Evolutionary conservation across 2,113 vertebrate genomes (phyloP).

Genomic region (Hyperopisus bebe): DNA sequence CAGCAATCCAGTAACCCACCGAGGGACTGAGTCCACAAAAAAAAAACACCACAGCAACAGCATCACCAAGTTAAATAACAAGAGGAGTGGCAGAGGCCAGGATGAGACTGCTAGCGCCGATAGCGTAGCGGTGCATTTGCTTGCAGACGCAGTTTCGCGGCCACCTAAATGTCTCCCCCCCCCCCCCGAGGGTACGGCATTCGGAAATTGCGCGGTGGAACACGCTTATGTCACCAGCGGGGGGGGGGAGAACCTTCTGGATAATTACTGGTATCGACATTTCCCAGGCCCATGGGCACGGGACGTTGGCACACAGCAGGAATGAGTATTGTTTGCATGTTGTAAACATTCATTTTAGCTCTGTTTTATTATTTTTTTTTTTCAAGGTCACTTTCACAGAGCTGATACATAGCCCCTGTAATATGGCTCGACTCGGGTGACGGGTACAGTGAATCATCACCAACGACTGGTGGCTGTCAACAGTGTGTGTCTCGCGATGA

Average conservation of each 20-base stretch:
- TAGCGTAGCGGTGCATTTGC: slow-evolving; percentile 50
- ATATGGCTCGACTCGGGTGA: background rate
- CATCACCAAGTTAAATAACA: slow-evolving; percentile 59
- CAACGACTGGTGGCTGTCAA: background rate
- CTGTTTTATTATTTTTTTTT: background rate
- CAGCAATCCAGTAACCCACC: slow-evolving; percentile 50
- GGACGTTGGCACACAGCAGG: background rate
- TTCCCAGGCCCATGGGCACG: background rate
- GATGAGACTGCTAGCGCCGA: slow-evolving; percentile 49
- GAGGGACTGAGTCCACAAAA: slow-evolving; percentile 29
- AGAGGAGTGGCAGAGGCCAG: slow-evolving; percentile 41
- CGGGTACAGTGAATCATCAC: background rate
- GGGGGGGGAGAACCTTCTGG: background rate
- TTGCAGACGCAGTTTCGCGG: background rate
- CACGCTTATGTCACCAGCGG: background rate
- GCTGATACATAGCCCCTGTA: background rate
- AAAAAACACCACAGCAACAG: slow-evolving; percentile 30
- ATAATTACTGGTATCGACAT: background rate
- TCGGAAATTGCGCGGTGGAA: background rate
- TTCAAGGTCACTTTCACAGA: background rate
- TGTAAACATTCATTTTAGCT: background rate
- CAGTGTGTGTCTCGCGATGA: background rate
- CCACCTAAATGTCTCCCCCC: background rate
- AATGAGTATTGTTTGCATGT: background rate
- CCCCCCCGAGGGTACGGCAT: background rate